These are phyloP conservation scores for Myrmecobius fasciatus DNA, from an alignment of 2,113 vertebrate species.

Conservation along the genomic window DNA sequence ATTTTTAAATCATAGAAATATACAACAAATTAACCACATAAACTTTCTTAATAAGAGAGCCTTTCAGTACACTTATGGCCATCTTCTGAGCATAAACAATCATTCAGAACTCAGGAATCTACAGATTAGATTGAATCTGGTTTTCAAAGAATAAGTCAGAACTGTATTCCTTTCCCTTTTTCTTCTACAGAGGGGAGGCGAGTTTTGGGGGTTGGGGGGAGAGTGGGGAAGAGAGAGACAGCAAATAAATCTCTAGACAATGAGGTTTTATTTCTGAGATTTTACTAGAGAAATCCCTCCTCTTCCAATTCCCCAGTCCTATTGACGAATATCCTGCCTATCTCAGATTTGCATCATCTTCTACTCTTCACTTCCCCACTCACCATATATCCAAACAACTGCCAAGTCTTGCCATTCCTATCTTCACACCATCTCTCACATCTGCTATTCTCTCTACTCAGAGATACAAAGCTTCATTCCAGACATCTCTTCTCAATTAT, in stretches of 20 bases:
- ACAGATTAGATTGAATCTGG: neutral
- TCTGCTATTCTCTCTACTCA: neutral
- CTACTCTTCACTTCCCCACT: neutral
- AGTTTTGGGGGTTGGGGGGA: too few relatives aligned
- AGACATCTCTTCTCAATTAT: neutral
- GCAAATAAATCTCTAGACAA: neutral
- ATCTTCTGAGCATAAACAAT: neutral
- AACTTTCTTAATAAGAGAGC: neutral
- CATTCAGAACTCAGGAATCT: neutral
- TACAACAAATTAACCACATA: neutral
- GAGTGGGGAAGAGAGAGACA: neutral
- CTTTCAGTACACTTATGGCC: neutral
- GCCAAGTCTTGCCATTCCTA: neutral
- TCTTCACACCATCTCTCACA: neutral
- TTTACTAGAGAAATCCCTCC: neutral
- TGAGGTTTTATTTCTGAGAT: neutral
- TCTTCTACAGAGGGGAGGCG: neutral
- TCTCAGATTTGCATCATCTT: neutral
- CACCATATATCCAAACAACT: neutral
- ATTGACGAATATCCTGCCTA: neutral
- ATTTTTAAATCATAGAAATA: neutral
- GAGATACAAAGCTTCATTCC: neutral
- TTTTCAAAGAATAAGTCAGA: neutral
- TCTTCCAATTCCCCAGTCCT: neutral
- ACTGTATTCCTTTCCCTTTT: neutral